phyloP scores from a whole-genome alignment of 2,797 vertebrate genomes.

The Hydrophis major region DNA sequence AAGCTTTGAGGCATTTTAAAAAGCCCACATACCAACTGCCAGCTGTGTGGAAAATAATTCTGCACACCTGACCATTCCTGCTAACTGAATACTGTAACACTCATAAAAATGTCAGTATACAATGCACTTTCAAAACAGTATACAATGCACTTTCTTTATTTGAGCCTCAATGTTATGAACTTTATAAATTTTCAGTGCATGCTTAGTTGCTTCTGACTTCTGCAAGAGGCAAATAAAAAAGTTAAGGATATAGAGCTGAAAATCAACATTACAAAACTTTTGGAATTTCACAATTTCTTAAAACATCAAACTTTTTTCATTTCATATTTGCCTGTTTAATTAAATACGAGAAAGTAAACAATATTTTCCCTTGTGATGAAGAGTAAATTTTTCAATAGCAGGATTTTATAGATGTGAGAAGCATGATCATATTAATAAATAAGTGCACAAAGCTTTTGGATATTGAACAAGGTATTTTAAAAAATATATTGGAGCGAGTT shows the following conservation, averaged over 20 bases:
- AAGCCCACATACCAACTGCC: neutral
- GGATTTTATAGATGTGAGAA: neutral
- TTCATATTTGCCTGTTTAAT: neutral
- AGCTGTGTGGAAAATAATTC: neutral
- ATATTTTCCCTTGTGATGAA: neutral
- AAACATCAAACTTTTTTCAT: neutral
- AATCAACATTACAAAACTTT: neutral
- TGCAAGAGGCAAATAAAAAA: neutral
- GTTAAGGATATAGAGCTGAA: neutral
- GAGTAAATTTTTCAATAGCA: neutral
- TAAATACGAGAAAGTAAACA: neutral
- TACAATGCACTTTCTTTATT: neutral
- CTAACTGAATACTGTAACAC: neutral
- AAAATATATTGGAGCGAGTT: neutral
- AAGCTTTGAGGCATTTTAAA: neutral
- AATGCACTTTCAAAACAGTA: neutral
- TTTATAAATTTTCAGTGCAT: neutral
- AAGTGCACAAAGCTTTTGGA: neutral
- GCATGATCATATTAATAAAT: neutral
- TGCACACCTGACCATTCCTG: neutral
- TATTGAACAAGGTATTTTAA: neutral
- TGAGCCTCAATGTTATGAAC: neutral
- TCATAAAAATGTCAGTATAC: neutral
- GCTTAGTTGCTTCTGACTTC: neutral
- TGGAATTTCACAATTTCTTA: neutral